Evolutionary conservation across 2,888 invertebrate species (phyloP), one percentile per base, ranked within the genome.

Genomic region (Tetropium fuscum): DNA sequence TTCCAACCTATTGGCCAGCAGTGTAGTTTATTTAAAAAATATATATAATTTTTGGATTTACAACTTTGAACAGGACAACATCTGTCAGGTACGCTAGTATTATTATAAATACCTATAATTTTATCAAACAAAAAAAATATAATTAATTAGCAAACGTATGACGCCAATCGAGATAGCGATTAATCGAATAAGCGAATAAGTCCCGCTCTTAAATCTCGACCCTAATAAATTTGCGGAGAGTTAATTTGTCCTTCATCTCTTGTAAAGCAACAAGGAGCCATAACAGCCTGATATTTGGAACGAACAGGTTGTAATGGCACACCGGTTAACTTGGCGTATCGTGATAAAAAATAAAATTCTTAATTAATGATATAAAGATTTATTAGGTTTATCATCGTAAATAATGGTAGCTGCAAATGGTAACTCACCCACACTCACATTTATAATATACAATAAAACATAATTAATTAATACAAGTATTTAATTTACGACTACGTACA

Each of bases 391-490:
- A 67, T 60, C 65, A 60, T 60, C 71, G 69, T 75, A 75, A 76
- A 76, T 76, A 75, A 76, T 76, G 74, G 76, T 74, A 74, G 74
- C 74, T 67, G 67, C 68, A 70, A 71, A 76, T 73, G 75, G 74
- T 70, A 70, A 75, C 73, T 74, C 76, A 73, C 76, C 75, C 72
- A 76, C 76, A 72, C 72, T 63, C 51, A 54, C 72, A 67, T 70
- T 73, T 68, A 75, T 73, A 74, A 74, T 70, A 70, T 70, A 72
- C 74, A 74, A 73, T 74, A 71, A 73, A 67, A 70, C 64, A 71
- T 76, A 75, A 76, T 76, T 75, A 76, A 76, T 76, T 74, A 73
- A 75, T 68, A 64, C 72, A 58, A 60, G 59, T 60, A 51, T 54
- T 62, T 72, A 73, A 76, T 76, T 76, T 76, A 75, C 72, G 70